Evolutionary conservation across 2,888 invertebrate genomes (phyloP).

Genomic region (Antheraea assamensis): DNA sequence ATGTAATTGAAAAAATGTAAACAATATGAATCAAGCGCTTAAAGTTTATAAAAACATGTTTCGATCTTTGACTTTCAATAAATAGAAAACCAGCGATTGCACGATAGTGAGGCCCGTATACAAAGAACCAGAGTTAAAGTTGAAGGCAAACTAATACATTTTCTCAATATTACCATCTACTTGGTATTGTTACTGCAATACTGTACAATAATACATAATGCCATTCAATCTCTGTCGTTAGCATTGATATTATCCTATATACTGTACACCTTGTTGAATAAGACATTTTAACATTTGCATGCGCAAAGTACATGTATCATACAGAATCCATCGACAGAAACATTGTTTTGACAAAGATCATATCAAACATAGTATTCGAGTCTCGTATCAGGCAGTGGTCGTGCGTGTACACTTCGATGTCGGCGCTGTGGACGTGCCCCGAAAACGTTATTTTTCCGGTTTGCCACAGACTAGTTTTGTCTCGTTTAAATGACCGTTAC

Average conservation of each 20-base stretch:
- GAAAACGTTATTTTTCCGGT: slow-evolving; percentile 79
- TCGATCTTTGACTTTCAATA: slow-evolving; percentile 6
- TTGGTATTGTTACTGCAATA: slow-evolving; percentile 12
- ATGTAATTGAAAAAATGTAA: not conserved
- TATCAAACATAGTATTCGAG: slow-evolving; percentile 43
- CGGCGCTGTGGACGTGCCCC: slow-evolving; percentile 57
- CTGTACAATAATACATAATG: slow-evolving; percentile 13
- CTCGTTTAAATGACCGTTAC: slow-evolving; percentile 61
- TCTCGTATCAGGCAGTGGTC: slow-evolving; percentile 59
- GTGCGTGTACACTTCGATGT: slow-evolving; percentile 49
- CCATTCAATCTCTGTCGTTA: slow-evolving; percentile 16
- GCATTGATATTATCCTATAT: slow-evolving; percentile 18
- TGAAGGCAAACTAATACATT: not conserved
- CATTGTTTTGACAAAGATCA: slow-evolving; percentile 29
- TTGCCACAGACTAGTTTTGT: slow-evolving; percentile 62
- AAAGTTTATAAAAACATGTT: slow-evolving; percentile 1
- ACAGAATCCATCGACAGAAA: slow-evolving; percentile 16
- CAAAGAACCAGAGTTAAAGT: slow-evolving; percentile 8
- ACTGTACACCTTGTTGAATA: slow-evolving; percentile 13
- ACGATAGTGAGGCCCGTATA: not conserved
- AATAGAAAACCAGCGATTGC: slow-evolving; percentile 5
- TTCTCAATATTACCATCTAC: not conserved
- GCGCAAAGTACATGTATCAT: slow-evolving; percentile 13
- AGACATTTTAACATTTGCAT: slow-evolving; percentile 10
- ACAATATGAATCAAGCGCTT: not conserved